Base-by-base conservation (phyloP, 2,797 vertebrate species). In the Rhinoraja longicauda region DNA sequence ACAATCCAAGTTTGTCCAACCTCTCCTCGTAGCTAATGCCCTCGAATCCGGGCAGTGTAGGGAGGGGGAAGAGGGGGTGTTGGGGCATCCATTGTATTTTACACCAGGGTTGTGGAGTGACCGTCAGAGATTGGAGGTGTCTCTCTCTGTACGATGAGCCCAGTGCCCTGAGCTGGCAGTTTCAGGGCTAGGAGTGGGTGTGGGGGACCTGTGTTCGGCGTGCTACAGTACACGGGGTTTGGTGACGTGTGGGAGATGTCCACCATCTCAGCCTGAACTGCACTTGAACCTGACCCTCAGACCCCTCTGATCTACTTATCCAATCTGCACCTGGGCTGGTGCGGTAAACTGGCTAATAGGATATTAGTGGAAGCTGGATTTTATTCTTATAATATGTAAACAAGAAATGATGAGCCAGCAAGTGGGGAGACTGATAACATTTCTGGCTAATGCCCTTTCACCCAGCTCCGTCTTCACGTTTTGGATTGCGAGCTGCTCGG, bases 1-100 rank as follows among this genome's bases (percentile, higher is more conserved):
- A 45, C 45, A 45, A 45, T 45, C 45, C 2, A 45, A 3, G 45
- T 3, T 45, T 45, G 45, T 45, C 45, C 45, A 45, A 45, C 45
- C 45, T 45, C 45, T 45, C 45, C 45, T 45, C 45, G 45, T 45
- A 45, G 45, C 45, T 45, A 45, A 45, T 45, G 3, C 45, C 2
- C 45, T 45, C 2, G 0, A 45, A 45, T 45, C 45, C 45, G 3
- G 45, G 45, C 45, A 45, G 45, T 3, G 45, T 45, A 45, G 93
- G 93, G 90, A 94, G 94, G 90, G 86, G 4, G 72, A 93, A 93
- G 95, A 93, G 93, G 93, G 70, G 93, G 94, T 93, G 94, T 94
- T 94, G 93, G 94, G 93, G 4, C 21, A 36, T 19, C 77, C 7
- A 19, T 39, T 1, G 5, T 79, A 17, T 32, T 36, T 39, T 17